Conservation (phyloP, 2,797 vertebrate genomes). For the Pelobates cultripes region DNA sequence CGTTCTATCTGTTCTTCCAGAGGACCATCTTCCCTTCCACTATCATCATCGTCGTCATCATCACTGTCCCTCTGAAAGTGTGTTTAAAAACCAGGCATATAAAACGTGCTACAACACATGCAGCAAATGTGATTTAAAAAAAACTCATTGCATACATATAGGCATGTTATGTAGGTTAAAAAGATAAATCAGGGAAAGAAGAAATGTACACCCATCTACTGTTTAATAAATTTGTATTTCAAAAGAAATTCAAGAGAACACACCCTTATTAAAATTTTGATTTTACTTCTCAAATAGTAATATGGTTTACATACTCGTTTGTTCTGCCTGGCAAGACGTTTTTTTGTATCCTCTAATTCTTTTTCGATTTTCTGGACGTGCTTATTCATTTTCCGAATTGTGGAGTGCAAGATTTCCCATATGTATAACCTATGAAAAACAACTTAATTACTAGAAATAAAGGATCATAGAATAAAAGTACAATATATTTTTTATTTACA, state of each 20-base stretch:
- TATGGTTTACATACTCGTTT: conserved; percentile 71
- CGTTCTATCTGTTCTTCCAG: conserved; percentile 95
- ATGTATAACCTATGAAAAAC: conserved; percentile 82
- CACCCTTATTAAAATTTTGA: too few relatives aligned
- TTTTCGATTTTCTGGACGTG: conserved; percentile 97
- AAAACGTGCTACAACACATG: neutral
- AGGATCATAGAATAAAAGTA: too few relatives aligned
- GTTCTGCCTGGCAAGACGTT: conserved; percentile 93
- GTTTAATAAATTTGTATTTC: too few relatives aligned
- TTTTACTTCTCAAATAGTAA: too few relatives aligned
- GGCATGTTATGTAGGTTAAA: too few relatives aligned
- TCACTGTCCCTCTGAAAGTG: conserved; percentile 77
- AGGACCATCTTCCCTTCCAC: conserved; percentile 91
- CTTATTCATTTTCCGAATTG: conserved; percentile 98
- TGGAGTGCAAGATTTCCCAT: conserved; percentile 98
- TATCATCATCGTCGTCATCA: conserved; percentile 82
- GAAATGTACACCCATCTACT: too few relatives aligned
- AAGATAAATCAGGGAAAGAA: too few relatives aligned
- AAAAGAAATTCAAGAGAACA: too few relatives aligned
- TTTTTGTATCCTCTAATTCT: conserved; percentile 94
- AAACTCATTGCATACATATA: too few relatives aligned
- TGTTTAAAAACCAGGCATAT: neutral
- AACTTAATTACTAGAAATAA: too few relatives aligned
- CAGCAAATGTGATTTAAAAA: too few relatives aligned
- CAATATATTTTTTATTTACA: too few relatives aligned